Conservation (phyloP, 2,797 vertebrate species). For the Margarornis squamiger region DNA sequence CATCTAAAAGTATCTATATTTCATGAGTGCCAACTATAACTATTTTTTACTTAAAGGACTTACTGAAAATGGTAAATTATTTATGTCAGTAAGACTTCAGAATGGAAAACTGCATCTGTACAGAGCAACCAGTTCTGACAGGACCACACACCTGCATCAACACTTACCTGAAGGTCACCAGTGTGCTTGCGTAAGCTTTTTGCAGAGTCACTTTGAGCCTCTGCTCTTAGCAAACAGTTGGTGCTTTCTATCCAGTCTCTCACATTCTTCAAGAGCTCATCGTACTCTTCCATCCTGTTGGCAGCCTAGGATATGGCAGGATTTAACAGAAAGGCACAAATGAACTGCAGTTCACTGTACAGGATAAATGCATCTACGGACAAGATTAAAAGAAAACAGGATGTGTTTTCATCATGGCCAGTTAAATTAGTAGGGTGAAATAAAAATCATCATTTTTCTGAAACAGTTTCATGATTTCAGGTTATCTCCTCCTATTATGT, state of each 20-base stretch:
- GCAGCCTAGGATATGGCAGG: slow-evolving; percentile 77
- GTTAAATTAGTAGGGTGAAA: neutral
- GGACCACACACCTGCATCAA: neutral
- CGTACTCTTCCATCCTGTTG: slow-evolving; percentile 85
- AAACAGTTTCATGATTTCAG: neutral
- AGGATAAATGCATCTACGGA: neutral
- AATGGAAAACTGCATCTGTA: neutral
- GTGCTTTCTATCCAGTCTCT: slow-evolving; percentile 86
- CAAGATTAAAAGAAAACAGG: neutral
- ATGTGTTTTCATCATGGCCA: neutral
- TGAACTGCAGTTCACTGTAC: neutral
- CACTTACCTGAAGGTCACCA: slow-evolving; percentile 82
- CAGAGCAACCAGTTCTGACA: neutral
- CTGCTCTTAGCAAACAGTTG: slow-evolving; percentile 78
- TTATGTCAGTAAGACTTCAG: neutral
- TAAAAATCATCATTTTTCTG: neutral
- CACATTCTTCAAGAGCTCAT: slow-evolving; percentile 86
- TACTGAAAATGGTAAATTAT: neutral
- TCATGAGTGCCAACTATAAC: neutral
- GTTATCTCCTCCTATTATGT: neutral
- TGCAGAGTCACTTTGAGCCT: slow-evolving; percentile 79
- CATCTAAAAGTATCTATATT: neutral
- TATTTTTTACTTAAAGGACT: neutral
- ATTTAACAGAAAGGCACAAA: neutral
- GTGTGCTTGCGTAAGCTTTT: slow-evolving; percentile 82